phyloP scores from a whole-genome alignment of 2,113 vertebrate genomes.

The Ia io region DNA sequence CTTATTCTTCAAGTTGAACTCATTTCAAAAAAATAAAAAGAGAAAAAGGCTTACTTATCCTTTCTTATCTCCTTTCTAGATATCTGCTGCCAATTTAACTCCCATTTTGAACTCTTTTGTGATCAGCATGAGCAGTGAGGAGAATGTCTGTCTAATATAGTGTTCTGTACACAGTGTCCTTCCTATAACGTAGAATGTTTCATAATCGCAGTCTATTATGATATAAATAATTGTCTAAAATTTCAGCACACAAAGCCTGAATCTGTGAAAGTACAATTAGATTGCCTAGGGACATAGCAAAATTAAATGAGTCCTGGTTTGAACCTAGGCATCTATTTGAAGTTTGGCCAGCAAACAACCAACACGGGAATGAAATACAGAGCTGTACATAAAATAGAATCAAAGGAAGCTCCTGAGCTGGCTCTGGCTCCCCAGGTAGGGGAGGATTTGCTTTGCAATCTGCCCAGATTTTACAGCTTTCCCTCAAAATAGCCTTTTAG shows the following conservation, averaged over 20 bases:
- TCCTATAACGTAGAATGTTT: neutral
- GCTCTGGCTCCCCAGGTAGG: neutral
- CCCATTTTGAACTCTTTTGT: slow-evolving; percentile 18
- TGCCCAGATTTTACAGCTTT: neutral
- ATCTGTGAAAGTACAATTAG: slow-evolving; percentile 43
- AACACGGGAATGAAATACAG: neutral
- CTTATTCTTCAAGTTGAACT: neutral
- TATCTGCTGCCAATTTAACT: slow-evolving; percentile 1
- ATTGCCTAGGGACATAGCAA: neutral
- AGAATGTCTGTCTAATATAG: neutral
- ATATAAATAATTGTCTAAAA: slow-evolving; percentile 59
- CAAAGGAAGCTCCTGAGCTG: neutral
- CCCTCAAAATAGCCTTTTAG: neutral
- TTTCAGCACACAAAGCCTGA: slow-evolving; percentile 22
- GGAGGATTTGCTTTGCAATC: neutral
- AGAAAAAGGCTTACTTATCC: neutral
- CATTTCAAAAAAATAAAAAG: neutral
- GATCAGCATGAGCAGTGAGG: neutral
- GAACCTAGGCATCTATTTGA: slow-evolving; percentile 25
- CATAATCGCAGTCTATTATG: slow-evolving; percentile 35
- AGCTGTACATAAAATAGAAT: neutral
- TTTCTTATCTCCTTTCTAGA: slow-evolving; percentile 1
- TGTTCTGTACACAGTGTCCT: slow-evolving; percentile 56
- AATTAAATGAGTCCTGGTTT: slow-evolving; percentile 47
- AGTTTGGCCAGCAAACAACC: neutral